Percentiles rank a stretch among this genome's conserved stretches.
phyloP scores from a whole-genome alignment of 2,797 vertebrate genomes.

The Microcaecilia unicolor region DNA sequence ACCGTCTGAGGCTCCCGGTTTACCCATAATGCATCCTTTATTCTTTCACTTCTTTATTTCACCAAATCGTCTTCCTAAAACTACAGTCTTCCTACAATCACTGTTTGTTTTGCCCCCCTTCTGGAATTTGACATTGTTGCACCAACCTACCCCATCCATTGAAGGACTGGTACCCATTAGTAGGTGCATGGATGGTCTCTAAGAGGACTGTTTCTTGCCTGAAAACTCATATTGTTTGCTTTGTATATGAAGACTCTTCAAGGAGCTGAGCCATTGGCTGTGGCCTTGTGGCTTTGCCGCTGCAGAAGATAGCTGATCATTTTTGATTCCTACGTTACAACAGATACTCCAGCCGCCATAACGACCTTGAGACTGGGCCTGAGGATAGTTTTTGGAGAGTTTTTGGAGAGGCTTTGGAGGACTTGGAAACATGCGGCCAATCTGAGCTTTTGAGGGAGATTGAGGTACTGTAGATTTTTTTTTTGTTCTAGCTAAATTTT shows the following conservation, averaged over 20 bases:
- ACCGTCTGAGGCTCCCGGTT: constrained; percentile 73
- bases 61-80: constrained; percentile 61
- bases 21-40: constrained; percentile 65
- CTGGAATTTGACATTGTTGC: constrained; percentile 43
- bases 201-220: constrained; percentile 44
- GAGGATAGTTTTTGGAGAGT: constrained; percentile 91
- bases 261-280: constrained; percentile 46
- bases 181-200: constrained; percentile 55
- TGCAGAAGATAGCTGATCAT: constrained; percentile 70
- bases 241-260: constrained; percentile 58
- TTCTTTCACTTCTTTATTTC: constrained; percentile 62
- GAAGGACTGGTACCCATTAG: constrained; percentile 46
- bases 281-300: constrained; percentile 60
- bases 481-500: no score
- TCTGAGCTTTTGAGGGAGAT: constrained; percentile 93
- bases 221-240: constrained; percentile 50
- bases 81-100: constrained; percentile 63
- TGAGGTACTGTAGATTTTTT: no score
- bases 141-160: constrained; percentile 46
- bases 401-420: constrained; percentile 85
- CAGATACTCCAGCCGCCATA: constrained; percentile 80
- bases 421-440: constrained; percentile 94
- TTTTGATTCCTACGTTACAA: constrained; percentile 91
- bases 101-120: constrained; percentile 46
- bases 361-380: constrained; percentile 72